phyloP scores from a whole-genome alignment of 1,140 invertebrate species.

The Oedothorax gibbosus region DNA sequence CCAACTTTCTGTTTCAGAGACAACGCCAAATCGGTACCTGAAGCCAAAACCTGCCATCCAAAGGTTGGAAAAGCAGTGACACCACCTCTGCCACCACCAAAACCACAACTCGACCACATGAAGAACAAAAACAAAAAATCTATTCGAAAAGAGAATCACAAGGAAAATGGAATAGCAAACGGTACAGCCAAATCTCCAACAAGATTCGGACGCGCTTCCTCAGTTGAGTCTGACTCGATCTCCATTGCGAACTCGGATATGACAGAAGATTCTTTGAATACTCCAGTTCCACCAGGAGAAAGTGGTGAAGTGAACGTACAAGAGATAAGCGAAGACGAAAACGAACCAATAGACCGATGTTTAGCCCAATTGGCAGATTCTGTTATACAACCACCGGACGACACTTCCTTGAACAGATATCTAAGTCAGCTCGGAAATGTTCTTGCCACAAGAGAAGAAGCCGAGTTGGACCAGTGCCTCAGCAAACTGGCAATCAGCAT shows the following conservation, averaged over 20 bases:
- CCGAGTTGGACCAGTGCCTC: slow-evolving; percentile 36
- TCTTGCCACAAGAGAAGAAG: slow-evolving; percentile 27
- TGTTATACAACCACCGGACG: slow-evolving; percentile 54
- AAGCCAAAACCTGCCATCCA: slow-evolving; percentile 7
- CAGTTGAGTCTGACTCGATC: slow-evolving; percentile 56
- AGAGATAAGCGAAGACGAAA: slow-evolving; percentile 49
- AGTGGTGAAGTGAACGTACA: slow-evolving; percentile 29
- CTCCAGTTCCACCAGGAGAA: neutral
- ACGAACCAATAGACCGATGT: slow-evolving; percentile 47
- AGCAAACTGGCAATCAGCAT: slow-evolving; percentile 47
- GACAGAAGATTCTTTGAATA: slow-evolving; percentile 58
- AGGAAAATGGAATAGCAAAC: neutral
- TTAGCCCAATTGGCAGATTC: slow-evolving; percentile 56
- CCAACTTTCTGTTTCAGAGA: slow-evolving; percentile 27
- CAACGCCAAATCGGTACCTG: slow-evolving; percentile 11
- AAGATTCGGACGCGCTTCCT: slow-evolving; percentile 18
- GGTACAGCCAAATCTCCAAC: neutral
- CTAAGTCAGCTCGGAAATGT: slow-evolving; percentile 53
- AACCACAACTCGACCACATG: slow-evolving; percentile 36
- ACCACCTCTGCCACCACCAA: slow-evolving; percentile 51
- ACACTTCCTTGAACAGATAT: slow-evolving; percentile 50
- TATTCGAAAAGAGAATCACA: neutral
- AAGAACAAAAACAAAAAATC: slow-evolving; percentile 19
- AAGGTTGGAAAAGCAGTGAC: slow-evolving; percentile 35
- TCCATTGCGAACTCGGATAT: slow-evolving; percentile 54